Evolutionary conservation across 1,140 invertebrate genomes (phyloP).

Genomic region (Lepidurus arcticus): DNA sequence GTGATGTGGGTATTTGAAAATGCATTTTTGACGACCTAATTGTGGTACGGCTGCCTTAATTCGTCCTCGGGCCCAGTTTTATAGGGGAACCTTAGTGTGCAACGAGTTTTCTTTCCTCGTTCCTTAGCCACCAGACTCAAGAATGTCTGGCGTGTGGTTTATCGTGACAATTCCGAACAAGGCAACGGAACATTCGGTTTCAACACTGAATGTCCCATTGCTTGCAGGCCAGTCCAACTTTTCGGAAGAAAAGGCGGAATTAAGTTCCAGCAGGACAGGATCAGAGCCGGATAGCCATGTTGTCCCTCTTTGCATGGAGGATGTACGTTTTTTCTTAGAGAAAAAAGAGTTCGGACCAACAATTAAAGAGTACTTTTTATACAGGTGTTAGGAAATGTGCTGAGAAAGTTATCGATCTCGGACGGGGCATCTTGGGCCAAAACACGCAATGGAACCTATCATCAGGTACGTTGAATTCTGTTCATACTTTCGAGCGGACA

Average conservation of each 20-base stretch:
- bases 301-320: not conserved
- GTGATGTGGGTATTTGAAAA: not conserved
- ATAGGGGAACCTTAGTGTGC: not conserved
- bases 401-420: not conserved
- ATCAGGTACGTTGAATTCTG: not conserved
- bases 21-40: not conserved
- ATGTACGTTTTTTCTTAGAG: not conserved
- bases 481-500: not conserved
- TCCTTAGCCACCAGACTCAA: not conserved
- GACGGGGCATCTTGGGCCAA: not conserved
- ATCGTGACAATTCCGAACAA: conserved; percentile 11
- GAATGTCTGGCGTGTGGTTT: conserved; percentile 3
- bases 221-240: not conserved
- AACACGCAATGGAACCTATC: not conserved
- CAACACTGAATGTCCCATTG: not conserved
- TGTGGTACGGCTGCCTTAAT: conserved; percentile 8
- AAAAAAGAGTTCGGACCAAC: not conserved
- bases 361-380: not conserved
- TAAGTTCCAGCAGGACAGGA: not conserved
- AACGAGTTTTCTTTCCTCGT: not conserved
- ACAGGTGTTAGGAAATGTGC: not conserved
- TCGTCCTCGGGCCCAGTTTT: not conserved
- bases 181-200: not conserved
- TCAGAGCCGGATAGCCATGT: not conserved
- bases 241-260: not conserved